phyloP scores from a whole-genome alignment of 2,113 vertebrate genomes.

The Tupaia chinensis region DNA sequence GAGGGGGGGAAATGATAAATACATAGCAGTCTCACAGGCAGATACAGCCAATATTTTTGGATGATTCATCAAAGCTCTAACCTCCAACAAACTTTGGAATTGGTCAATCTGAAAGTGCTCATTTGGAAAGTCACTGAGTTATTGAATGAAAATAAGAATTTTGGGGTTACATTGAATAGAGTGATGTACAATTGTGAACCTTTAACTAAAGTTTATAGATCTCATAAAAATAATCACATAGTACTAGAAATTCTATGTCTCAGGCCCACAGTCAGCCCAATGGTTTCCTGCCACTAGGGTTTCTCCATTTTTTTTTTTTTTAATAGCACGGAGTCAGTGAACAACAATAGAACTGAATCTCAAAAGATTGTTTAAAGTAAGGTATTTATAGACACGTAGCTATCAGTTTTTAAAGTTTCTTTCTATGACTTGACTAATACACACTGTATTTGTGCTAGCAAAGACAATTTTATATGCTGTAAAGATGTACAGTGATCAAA shows the following conservation, averaged over 20 bases:
- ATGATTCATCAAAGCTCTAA: slow-evolving; percentile 34
- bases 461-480: no score
- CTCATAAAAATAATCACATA: slow-evolving; percentile 55
- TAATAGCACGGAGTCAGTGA: not conserved
- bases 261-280: not conserved
- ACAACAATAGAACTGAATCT: slow-evolving; percentile 11
- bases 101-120: not conserved
- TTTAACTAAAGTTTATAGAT: slow-evolving; percentile 21
- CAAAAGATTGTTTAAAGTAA: not conserved
- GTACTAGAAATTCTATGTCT: slow-evolving; percentile 28
- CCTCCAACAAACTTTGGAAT: slow-evolving; percentile 36
- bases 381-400: not conserved
- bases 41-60: slow-evolving; percentile 6
- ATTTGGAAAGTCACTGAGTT: not conserved
- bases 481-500: no score
- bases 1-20: not conserved
- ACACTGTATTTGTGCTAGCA: no score
- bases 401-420: not conserved
- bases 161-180: slow-evolving; percentile 56
- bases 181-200: not conserved
- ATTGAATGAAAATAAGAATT: slow-evolving; percentile 32
- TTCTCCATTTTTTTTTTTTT: not conserved
- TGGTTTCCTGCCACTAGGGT: slow-evolving; percentile 41
- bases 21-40: not conserved
- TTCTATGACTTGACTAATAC: no score